Evolutionary conservation across 2,113 vertebrate genomes (phyloP), one percentile per base, ranked within the genome.

Genomic region (Myxocyprinus asiaticus): DNA sequence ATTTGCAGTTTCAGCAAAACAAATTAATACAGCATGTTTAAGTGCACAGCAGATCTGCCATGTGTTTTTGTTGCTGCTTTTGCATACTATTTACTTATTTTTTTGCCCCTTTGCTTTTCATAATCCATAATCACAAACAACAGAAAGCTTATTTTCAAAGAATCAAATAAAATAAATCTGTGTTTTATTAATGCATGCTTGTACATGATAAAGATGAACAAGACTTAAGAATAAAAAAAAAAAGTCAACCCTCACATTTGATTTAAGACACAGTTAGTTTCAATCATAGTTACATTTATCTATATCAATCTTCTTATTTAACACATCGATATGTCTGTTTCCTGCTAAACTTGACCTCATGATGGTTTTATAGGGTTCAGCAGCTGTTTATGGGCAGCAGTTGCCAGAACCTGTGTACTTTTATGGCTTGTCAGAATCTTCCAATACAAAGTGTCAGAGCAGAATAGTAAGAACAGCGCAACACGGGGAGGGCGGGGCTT

Each of bases 321-420:
- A 61, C 76, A 44, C 67, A 76, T 77, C 64, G 69, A 80, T 85
- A 68, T 76, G 84, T 84, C 82, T 82, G 69, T 83, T 81, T 79
- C 66, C 72, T 64, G 62, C 76, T 87, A 79, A 78, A 83, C 84
- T 71, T 64, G 44, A 87, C 86, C 85, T 74, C 83, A 55, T 86
- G 85, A 87, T 89, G 85, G 67, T 88, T 91, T 91, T 88, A 91
- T 81, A 83, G 85, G 85, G 81, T 88, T 89, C 88, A 89, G 84
- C 82, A 87, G 87, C 83, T 81, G 72, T 90, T 92, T 91, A 91
- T 89, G 82, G 85, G 86, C 87, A 87, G 85, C 90, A 87, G 87
- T 85, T 91, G 90, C 85, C 82, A 77, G 78, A 88, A 81, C 85
- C 77, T 43, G 82, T 88, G 81, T 83, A 86, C 62, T 85, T 89